Evolutionary conservation across 2,888 invertebrate species (phyloP).

Genomic region (Athetis lepigone): DNA sequence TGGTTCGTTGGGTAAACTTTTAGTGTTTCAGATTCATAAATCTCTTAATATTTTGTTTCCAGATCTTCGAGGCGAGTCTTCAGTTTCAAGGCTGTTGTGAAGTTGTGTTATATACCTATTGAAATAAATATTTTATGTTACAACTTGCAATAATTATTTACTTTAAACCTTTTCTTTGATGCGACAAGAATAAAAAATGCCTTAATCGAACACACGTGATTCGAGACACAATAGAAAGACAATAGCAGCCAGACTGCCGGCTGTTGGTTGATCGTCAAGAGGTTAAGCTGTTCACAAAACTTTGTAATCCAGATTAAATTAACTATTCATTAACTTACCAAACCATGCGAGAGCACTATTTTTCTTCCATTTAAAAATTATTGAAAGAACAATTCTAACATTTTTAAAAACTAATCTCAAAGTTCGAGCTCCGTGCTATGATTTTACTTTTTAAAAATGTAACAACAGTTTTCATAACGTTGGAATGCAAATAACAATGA

Average conservation of each 20-base stretch:
- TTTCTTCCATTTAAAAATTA: slow-evolving; percentile 4
- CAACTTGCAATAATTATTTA: background rate
- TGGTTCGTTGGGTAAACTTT: slow-evolving; percentile 49
- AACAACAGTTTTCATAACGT: slow-evolving; percentile 26
- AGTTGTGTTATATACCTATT: background rate
- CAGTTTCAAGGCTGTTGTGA: slow-evolving; percentile 17
- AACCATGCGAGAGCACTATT: slow-evolving; percentile 6
- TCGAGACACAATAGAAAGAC: too few species aligned
- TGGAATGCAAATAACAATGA: slow-evolving; percentile 50
- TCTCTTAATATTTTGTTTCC: slow-evolving; percentile 36
- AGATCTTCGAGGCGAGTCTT: background rate
- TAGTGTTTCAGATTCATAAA: slow-evolving; percentile 32
- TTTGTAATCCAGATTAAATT: background rate
- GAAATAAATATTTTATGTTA: too few species aligned
- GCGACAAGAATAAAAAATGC: background rate
- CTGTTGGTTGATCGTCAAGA: too few species aligned
- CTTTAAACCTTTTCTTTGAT: too few species aligned
- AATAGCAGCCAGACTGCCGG: too few species aligned
- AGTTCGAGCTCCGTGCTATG: too few species aligned
- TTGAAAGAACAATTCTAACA: background rate
- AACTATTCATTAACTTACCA: background rate
- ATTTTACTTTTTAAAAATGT: too few species aligned
- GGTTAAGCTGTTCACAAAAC: too few species aligned
- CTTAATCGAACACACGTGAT: too few species aligned
- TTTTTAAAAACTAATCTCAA: too few species aligned